Conservation (phyloP, 1,140 invertebrate species). For the Atta texana region DNA sequence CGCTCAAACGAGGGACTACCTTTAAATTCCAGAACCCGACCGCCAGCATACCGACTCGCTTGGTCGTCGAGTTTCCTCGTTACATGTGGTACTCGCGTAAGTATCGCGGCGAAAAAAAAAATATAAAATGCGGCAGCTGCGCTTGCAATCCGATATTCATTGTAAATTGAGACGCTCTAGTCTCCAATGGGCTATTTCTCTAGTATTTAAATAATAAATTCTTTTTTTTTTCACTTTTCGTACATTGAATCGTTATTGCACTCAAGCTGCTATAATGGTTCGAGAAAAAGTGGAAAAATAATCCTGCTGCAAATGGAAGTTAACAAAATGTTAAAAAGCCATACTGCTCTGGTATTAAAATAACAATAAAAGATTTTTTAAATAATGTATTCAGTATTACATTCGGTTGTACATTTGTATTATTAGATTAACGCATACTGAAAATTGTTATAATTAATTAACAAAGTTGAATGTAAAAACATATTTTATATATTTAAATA, state of each 20-base stretch:
- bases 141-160: conserved; percentile 30
- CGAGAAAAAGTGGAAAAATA: conserved; percentile 3
- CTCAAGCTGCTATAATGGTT: background rate
- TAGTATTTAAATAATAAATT: conserved; percentile 19
- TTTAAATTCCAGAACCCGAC: conserved; percentile 67
- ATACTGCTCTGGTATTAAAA: too few relatives aligned
- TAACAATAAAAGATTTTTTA: too few relatives aligned
- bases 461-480: too few relatives aligned
- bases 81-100: conserved; percentile 30
- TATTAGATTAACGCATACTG: too few relatives aligned
- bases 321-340: background rate
- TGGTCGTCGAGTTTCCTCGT: background rate
- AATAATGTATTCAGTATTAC: too few relatives aligned
- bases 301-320: background rate
- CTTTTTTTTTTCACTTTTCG: background rate
- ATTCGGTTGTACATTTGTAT: too few relatives aligned
- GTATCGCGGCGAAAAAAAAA: conserved; percentile 30
- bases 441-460: too few relatives aligned
- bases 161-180: conserved; percentile 29
- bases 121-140: background rate
- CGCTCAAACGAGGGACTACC: conserved; percentile 50
- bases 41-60: conserved; percentile 20
- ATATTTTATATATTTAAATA: too few relatives aligned
- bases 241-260: background rate
- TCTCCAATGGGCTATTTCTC: conserved; percentile 2